These are phyloP conservation scores for Virgularia gustaviana DNA, from an alignment of 92 coral and sea anemone genomes.

Conservation along the genomic window DNA sequence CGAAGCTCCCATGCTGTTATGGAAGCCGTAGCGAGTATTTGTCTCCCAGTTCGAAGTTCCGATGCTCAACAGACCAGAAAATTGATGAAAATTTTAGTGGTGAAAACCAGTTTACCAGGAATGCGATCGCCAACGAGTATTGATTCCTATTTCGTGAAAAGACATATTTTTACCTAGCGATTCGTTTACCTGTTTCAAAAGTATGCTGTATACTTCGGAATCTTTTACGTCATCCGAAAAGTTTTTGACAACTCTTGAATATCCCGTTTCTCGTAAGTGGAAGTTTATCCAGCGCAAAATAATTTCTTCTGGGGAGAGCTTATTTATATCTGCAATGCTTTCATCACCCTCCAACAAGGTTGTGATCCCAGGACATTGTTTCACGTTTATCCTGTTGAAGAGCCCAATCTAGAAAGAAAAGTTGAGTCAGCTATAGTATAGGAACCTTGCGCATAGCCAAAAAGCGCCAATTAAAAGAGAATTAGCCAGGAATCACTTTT, in stretches of 20 bases:
- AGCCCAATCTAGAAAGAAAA: slow-evolving; percentile 66
- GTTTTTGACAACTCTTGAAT: slow-evolving; percentile 66
- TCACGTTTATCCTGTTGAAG: slow-evolving; percentile 71
- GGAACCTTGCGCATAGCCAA: too few relatives aligned
- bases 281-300: slow-evolving; percentile 88
- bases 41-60: too few relatives aligned
- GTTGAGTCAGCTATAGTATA: too few relatives aligned
- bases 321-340: slow-evolving; percentile 61
- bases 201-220: slow-evolving; percentile 82
- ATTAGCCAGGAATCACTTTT: too few relatives aligned
- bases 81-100: too few relatives aligned
- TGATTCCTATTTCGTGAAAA: not conserved
- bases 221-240: slow-evolving; percentile 76
- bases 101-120: too few relatives aligned
- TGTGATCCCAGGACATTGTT: slow-evolving; percentile 79
- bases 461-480: too few relatives aligned
- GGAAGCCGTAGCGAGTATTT: too few relatives aligned
- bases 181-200: slow-evolving; percentile 62
- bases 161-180: not conserved
- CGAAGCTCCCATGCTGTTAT: too few relatives aligned
- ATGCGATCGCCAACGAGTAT: too few relatives aligned
- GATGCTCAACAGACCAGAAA: too few relatives aligned
- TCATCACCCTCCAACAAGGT: slow-evolving; percentile 75
- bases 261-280: slow-evolving; percentile 78
- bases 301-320: slow-evolving; percentile 84